Percentiles rank a stretch among this genome's conserved stretches.
Evolutionary conservation across 2,113 vertebrate genomes (phyloP).

Genomic region (Gasterosteus aculeatus): DNA sequence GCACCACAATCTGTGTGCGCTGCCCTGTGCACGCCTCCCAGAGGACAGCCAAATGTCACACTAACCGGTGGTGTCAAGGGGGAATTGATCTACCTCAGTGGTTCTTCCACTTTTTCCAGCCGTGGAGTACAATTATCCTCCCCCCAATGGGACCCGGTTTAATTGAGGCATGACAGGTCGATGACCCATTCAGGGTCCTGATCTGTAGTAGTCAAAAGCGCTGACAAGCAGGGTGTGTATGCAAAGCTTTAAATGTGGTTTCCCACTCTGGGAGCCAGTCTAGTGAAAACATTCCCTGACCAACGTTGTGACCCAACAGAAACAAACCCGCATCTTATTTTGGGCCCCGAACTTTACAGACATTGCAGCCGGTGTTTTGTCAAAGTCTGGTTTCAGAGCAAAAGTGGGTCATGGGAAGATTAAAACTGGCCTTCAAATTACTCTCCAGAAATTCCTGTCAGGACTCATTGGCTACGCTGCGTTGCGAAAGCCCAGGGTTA

Average conservation of each 20-base stretch:
- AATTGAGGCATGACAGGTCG: constrained; percentile 50
- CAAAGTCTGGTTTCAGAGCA: constrained; percentile 44
- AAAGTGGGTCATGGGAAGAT: constrained; percentile 62
- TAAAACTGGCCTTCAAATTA: constrained; percentile 51
- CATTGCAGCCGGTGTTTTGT: constrained; percentile 36
- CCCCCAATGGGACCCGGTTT: constrained; percentile 27
- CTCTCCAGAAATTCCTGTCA: constrained; percentile 42
- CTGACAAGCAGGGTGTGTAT: constrained; percentile 47
- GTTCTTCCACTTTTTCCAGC: constrained; percentile 35
- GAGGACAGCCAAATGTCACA: constrained; percentile 46
- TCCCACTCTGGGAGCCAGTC: constrained; percentile 56
- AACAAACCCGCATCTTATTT: constrained; percentile 53
- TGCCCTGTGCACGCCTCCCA: constrained; percentile 21
- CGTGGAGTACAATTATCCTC: constrained; percentile 43
- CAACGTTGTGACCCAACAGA: constrained; percentile 53
- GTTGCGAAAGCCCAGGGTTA: constrained; percentile 26
- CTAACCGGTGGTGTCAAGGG: constrained; percentile 42
- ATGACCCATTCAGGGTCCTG: constrained; percentile 39
- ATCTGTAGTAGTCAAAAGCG: constrained; percentile 40
- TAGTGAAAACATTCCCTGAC: constrained; percentile 66
- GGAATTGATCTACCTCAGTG: constrained; percentile 27
- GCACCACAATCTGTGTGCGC: constrained; percentile 33
- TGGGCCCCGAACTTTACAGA: constrained; percentile 33
- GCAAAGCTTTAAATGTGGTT: constrained; percentile 57
- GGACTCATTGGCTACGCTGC: constrained; percentile 35